phyloP scores from a whole-genome alignment of 2,888 invertebrate genomes.

The Megaustenia siamemsis region DNA sequence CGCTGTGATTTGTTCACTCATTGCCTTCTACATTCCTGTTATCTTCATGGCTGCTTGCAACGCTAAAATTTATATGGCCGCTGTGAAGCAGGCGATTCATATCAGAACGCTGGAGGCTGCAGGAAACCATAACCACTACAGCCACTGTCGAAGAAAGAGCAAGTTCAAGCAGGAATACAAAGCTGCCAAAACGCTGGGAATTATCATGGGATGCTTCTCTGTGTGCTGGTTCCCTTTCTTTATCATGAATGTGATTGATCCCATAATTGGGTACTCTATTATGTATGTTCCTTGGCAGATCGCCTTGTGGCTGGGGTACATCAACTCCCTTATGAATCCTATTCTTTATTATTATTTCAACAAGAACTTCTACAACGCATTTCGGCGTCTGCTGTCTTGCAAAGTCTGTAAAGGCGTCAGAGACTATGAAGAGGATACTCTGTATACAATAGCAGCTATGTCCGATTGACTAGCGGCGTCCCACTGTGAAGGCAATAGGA shows the following conservation, averaged over 20 bases:
- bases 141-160: slow-evolving; percentile 62
- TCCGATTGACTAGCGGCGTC: slow-evolving; percentile 64
- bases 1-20: slow-evolving; percentile 72
- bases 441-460: slow-evolving; percentile 57
- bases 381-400: slow-evolving; percentile 68
- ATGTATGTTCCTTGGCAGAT: slow-evolving; percentile 73
- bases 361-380: slow-evolving; percentile 80
- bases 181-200: slow-evolving; percentile 76
- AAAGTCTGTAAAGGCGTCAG: slow-evolving; percentile 71
- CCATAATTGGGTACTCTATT: slow-evolving; percentile 73
- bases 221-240: slow-evolving; percentile 78
- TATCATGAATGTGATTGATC: slow-evolving; percentile 75
- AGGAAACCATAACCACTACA: slow-evolving; percentile 63
- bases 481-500: slow-evolving; percentile 54
- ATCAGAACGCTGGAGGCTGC: slow-evolving; percentile 73
- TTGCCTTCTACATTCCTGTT: slow-evolving; percentile 77
- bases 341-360: slow-evolving; percentile 85
- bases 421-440: slow-evolving; percentile 69
- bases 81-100: slow-evolving; percentile 72
- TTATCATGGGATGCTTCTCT: slow-evolving; percentile 78
- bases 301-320: slow-evolving; percentile 76
- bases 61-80: slow-evolving; percentile 72
- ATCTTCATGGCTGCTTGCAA: slow-evolving; percentile 75
- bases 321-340: slow-evolving; percentile 84
- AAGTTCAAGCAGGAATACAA: slow-evolving; percentile 76